Evolutionary conservation across 2,113 vertebrate species (phyloP), one percentile per base, ranked within the genome.

Genomic region (Oryzias melastigma): DNA sequence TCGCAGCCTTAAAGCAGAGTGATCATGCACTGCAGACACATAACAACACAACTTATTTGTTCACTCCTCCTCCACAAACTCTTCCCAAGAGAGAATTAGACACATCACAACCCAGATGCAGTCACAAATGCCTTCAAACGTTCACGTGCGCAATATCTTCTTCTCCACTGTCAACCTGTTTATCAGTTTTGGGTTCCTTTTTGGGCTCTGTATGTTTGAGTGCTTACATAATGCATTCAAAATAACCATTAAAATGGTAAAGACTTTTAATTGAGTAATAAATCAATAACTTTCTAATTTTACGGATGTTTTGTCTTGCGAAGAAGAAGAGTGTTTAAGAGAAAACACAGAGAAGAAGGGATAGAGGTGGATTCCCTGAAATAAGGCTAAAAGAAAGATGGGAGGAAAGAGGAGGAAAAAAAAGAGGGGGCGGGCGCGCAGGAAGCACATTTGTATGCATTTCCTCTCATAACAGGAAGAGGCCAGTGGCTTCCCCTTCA

Each of bases 381-480:
- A 92, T 92, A 89, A 83, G 87, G 71, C 76, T 66, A 62, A 82
- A 68, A 77, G 54, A 76, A 58, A 62, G 62, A 73, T 24, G 22
- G 58, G 62, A 65, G 77, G 60, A 62, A 56, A 58, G 67, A 56
- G 53, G 73, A 52, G 65, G 65, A 78, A 67, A 76, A 52, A 25
- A 57, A 63, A 61, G 71, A 70, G 71, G 82, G 74, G 84, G 84
- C 53, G 92, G 92, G 90, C 85, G 90, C 91, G 93, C 97, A 98
- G 97, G 96, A 98, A 98, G 95, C 96, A 98, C 96, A 98, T 98
- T 97, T 98, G 93, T 96, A 95, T 98, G 93, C 92, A 94, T 96
- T 96, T 99, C 97, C 97, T 98, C 94, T 98, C 94, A 99, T 97
- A 98, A 99, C 97, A 99, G 97, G 97, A 99, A 98, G 94, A 95